Evolutionary conservation across 2,113 vertebrate genomes (phyloP).

Genomic region (Mormoops blainvillei): DNA sequence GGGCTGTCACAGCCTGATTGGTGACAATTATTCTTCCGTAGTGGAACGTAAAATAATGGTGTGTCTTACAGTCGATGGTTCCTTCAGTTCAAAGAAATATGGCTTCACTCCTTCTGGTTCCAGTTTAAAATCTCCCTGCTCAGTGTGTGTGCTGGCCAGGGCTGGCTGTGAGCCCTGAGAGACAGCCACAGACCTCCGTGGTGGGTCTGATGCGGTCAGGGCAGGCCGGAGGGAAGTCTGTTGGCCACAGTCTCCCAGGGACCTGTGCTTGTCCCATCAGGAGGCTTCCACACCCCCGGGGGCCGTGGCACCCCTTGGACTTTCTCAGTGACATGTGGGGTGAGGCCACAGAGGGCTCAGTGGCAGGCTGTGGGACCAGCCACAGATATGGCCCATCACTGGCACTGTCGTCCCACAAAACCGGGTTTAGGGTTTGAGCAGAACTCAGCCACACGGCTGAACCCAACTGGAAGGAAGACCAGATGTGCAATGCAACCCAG

Average conservation of each 20-base stretch:
- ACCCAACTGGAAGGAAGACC: background rate
- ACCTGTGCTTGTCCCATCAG: background rate
- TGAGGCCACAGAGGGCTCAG: background rate
- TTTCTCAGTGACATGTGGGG: background rate
- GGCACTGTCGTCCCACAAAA: background rate
- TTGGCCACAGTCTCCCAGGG: background rate
- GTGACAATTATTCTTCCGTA: background rate
- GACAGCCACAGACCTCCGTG: background rate
- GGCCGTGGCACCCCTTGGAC: background rate
- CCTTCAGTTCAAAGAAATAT: background rate
- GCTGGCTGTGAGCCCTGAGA: background rate
- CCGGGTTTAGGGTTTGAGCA: no score
- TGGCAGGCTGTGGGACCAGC: background rate
- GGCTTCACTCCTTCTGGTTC: background rate
- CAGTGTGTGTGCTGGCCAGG: background rate
- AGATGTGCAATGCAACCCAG: background rate
- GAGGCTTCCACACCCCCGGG: background rate
- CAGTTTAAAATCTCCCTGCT: background rate
- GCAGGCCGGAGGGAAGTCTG: background rate
- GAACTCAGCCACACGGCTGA: background rate
- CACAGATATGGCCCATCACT: background rate
- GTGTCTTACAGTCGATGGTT: background rate
- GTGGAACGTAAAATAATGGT: background rate
- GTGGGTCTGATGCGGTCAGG: background rate
- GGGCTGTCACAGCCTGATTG: background rate